Conservation (phyloP, 1,140 invertebrate species). For the Drosophila subobscura region DNA sequence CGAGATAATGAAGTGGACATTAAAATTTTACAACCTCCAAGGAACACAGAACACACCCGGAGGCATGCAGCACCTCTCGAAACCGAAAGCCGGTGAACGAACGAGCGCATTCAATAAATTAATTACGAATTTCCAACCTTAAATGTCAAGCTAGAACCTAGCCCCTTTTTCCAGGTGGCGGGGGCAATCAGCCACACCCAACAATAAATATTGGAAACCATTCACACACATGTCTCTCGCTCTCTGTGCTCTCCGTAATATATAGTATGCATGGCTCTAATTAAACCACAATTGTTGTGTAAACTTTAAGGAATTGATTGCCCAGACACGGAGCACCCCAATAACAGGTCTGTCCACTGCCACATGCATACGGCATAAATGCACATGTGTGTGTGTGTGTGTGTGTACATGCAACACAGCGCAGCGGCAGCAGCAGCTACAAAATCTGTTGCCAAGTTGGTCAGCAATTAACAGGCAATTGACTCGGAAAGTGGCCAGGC, state of each 20-base stretch:
- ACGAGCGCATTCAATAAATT: slow-evolving; percentile 71
- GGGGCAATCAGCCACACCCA: slow-evolving; percentile 35
- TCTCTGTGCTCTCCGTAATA: slow-evolving; percentile 33
- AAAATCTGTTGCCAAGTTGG: slow-evolving; percentile 17
- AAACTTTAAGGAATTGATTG: slow-evolving; percentile 61
- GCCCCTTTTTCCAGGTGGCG: slow-evolving; percentile 47
- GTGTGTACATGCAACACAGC: no score
- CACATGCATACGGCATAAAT: no score
- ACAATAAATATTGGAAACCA: slow-evolving; percentile 52
- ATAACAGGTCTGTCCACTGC: no score
- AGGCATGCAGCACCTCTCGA: background rate
- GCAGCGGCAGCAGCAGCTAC: no score
- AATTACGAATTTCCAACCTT: slow-evolving; percentile 65
- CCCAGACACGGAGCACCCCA: slow-evolving; percentile 28
- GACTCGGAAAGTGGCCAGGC: slow-evolving; percentile 9
- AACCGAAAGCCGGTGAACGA: slow-evolving; percentile 41
- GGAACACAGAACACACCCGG: slow-evolving; percentile 14
- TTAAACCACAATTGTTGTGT: slow-evolving; percentile 67
- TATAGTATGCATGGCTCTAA: slow-evolving; percentile 59
- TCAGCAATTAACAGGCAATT: slow-evolving; percentile 43
- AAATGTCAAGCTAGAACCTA: slow-evolving; percentile 54
- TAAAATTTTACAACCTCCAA: slow-evolving; percentile 77
- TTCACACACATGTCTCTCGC: slow-evolving; percentile 43
- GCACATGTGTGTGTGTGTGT: no score
- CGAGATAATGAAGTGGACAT: slow-evolving; percentile 73